These are phyloP conservation scores for Glaucomys volans DNA, from an alignment of 2,113 vertebrate genomes.

Conservation along the genomic window DNA sequence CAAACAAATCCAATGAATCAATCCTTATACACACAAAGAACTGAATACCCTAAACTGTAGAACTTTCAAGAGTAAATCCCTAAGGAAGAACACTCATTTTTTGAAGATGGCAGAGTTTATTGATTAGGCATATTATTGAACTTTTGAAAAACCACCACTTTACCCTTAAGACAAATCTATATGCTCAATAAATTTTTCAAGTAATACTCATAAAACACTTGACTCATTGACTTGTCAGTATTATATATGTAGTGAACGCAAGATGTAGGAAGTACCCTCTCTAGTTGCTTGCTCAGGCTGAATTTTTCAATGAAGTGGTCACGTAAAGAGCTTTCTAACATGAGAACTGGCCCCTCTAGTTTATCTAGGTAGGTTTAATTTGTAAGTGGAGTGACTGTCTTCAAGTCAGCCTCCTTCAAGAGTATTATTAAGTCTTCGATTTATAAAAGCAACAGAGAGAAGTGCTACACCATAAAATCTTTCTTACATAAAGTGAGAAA, in stretches of 20 bases:
- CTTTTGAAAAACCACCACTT: background rate
- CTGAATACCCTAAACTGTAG: background rate
- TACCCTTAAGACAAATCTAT: background rate
- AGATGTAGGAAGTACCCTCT: background rate
- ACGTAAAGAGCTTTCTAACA: background rate
- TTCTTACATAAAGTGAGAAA: background rate
- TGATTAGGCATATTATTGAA: background rate
- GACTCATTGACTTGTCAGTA: background rate
- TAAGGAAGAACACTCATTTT: background rate
- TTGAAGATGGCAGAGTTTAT: background rate
- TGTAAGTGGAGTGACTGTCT: background rate
- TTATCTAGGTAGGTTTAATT: background rate
- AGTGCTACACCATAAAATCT: background rate
- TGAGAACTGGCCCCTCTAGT: background rate
- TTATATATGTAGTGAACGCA: background rate
- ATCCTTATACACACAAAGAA: background rate
- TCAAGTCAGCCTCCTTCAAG: background rate
- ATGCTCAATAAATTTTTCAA: background rate
- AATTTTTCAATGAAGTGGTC: background rate
- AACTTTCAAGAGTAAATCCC: constrained; percentile 1
- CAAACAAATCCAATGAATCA: background rate
- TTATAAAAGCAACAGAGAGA: background rate
- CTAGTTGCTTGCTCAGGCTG: background rate
- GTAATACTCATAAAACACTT: background rate
- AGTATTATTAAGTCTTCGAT: background rate